Percentiles rank a stretch among this genome's conserved stretches.
Conservation (phyloP, 2,113 vertebrate genomes). For the Pogonocichla stellata region DNA sequence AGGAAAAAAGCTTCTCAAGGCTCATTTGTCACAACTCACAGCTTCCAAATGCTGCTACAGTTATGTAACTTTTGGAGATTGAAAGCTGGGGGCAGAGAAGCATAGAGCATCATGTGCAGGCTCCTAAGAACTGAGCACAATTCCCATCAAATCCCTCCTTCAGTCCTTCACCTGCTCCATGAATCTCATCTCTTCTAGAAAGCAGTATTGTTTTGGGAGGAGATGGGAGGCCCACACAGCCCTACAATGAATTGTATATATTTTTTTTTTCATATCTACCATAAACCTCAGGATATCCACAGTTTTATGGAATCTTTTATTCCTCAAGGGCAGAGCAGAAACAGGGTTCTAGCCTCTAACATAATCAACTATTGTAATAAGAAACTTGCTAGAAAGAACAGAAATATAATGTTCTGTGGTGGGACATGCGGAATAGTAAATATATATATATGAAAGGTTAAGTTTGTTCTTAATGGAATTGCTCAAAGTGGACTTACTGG, state of each 20-base stretch:
- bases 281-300: background rate
- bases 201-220: background rate
- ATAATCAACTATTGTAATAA: background rate
- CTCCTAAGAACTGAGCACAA: background rate
- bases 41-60: background rate
- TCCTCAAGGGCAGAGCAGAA: background rate
- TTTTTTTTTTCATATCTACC: background rate
- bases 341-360: background rate
- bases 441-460: background rate
- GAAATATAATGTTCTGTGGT: background rate
- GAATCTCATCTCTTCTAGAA: background rate
- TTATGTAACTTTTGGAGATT: background rate
- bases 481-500: background rate
- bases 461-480: background rate
- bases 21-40: background rate
- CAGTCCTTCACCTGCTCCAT: background rate
- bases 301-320: background rate
- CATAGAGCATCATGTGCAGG: rapidly evolving
- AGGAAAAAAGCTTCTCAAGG: background rate
- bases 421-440: background rate
- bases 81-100: background rate
- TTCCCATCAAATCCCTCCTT: background rate
- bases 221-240: background rate
- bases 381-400: background rate
- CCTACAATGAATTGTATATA: background rate